Evolutionary conservation across 2,797 vertebrate genomes (phyloP).

Genomic region (Mormyrops attenuatus): DNA sequence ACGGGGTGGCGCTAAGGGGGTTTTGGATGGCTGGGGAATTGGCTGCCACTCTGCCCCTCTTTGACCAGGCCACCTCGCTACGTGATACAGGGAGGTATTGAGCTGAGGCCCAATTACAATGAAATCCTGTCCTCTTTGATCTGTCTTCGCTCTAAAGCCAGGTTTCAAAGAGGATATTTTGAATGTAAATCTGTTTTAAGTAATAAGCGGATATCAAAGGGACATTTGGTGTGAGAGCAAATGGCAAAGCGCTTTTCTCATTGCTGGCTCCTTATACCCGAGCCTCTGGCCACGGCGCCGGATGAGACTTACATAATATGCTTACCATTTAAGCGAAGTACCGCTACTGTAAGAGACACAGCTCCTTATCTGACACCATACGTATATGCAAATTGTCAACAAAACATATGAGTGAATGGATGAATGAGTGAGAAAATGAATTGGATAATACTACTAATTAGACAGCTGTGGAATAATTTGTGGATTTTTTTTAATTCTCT

Average conservation of each 20-base stretch:
- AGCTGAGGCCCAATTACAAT: constrained; percentile 18
- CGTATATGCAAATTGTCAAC: neutral
- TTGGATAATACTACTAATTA: neutral
- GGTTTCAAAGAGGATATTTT: constrained; percentile 25
- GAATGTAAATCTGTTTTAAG: constrained; percentile 21
- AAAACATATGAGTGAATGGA: neutral
- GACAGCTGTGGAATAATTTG: neutral
- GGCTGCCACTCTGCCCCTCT: neutral
- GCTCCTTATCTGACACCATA: no score
- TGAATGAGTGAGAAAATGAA: neutral
- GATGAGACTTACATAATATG: neutral
- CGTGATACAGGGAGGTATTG: neutral
- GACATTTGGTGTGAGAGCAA: neutral
- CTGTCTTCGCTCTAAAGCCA: constrained; percentile 5
- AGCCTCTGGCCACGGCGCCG: neutral
- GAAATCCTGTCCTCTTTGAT: constrained; percentile 23
- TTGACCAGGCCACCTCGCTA: neutral
- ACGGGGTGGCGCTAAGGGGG: neutral
- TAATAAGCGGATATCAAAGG: constrained; percentile 28
- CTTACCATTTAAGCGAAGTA: neutral
- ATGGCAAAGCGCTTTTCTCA: neutral
- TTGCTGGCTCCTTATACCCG: neutral
- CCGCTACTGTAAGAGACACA: neutral
- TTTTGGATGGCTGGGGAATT: neutral
- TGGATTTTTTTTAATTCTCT: neutral